These are phyloP conservation scores for Cheirogaleus major DNA, from an alignment of 2,797 vertebrate species.

Conservation along the genomic window DNA sequence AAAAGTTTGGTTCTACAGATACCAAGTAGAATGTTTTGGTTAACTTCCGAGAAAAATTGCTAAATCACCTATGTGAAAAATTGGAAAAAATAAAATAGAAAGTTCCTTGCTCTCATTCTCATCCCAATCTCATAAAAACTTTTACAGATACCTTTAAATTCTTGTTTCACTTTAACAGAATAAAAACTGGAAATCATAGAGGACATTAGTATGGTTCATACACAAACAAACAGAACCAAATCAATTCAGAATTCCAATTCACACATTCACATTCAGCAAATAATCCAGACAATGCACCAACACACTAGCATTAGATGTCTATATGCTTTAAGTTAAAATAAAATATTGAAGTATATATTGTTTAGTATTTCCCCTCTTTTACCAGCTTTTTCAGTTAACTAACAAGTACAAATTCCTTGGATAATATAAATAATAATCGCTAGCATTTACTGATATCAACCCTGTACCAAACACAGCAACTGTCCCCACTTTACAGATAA, in stretches of 20 bases:
- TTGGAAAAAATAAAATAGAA: not conserved
- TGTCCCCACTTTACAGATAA: not conserved
- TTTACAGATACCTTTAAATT: slow-evolving; percentile 12
- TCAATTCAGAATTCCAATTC: not conserved
- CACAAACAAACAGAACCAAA: slow-evolving; percentile 28
- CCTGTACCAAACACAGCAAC: not conserved
- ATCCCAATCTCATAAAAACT: not conserved
- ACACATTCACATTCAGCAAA: slow-evolving; percentile 19
- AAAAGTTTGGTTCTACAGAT: not conserved
- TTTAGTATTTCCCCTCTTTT: not conserved
- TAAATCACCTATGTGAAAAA: not conserved
- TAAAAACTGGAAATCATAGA: not conserved
- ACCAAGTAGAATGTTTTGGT: not conserved
- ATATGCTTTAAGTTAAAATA: not conserved
- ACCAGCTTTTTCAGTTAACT: not conserved
- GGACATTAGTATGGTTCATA: not conserved
- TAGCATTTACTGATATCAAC: not conserved
- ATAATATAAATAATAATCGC: not conserved
- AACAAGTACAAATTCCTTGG: not conserved
- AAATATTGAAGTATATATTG: not conserved
- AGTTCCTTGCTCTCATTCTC: not conserved
- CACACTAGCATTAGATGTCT: not conserved
- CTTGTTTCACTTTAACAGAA: not conserved
- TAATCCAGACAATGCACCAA: not conserved
- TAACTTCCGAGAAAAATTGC: not conserved